These are phyloP conservation scores for Diabrotica undecimpunctata DNA, from an alignment of 1,140 invertebrate species.

Conservation along the genomic window DNA sequence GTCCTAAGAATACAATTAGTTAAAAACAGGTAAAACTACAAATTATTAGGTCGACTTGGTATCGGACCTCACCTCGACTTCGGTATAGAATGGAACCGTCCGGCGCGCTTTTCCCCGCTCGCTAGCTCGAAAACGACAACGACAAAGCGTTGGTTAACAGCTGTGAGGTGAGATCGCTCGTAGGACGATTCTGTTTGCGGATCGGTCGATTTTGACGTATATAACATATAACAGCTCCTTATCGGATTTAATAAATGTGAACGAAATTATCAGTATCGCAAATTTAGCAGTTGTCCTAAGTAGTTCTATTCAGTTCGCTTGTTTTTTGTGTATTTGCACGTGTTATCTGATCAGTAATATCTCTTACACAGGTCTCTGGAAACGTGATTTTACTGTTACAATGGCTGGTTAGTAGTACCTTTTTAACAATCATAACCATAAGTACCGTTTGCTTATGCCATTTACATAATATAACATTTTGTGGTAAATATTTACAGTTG, in stretches of 20 bases:
- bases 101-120: background rate
- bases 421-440: too few species aligned
- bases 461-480: too few species aligned
- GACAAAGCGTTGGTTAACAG: background rate
- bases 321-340: slow-evolving; percentile 4
- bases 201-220: background rate
- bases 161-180: background rate
- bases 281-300: background rate
- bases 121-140: background rate
- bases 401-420: slow-evolving; percentile 15
- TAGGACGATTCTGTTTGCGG: background rate
- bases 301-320: background rate
- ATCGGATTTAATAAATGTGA: background rate
- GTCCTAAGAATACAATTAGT: too few species aligned
- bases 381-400: slow-evolving; percentile 12
- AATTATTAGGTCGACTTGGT: background rate
- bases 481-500: too few species aligned
- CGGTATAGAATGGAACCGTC: background rate
- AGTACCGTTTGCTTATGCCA: too few species aligned
- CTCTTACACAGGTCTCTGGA: background rate
- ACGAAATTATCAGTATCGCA: background rate
- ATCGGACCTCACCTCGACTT: background rate
- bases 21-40: too few species aligned
- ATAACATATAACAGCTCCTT: background rate
- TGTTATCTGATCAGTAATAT: slow-evolving; percentile 7